Conservation (phyloP, 2,888 invertebrate genomes). For the Drosophila mimica region DNA sequence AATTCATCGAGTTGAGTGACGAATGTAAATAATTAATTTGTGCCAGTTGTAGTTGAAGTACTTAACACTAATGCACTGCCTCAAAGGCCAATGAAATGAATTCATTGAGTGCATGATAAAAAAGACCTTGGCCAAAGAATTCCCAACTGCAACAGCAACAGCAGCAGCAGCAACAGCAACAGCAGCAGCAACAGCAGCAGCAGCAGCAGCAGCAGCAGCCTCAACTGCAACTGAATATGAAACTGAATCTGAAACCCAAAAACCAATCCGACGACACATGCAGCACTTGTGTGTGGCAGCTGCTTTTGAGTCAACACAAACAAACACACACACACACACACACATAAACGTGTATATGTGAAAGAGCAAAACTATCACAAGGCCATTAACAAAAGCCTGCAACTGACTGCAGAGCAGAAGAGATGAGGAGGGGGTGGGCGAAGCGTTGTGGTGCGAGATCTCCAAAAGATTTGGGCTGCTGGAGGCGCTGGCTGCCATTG, state of each 20-base stretch:
- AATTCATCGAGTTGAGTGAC: slow-evolving; percentile 9
- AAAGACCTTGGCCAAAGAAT: slow-evolving; percentile 50
- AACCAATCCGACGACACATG: slow-evolving; percentile 58
- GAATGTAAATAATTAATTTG: background rate
- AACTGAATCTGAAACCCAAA: slow-evolving; percentile 40
- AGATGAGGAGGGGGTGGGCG: background rate
- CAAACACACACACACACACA: slow-evolving; percentile 16
- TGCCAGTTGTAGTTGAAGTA: background rate
- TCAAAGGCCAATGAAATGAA: slow-evolving; percentile 49
- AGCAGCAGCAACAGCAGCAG: slow-evolving; percentile 1
- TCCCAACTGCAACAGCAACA: slow-evolving; percentile 15
- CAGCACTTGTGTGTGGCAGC: slow-evolving; percentile 48
- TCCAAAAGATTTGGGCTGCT: slow-evolving; percentile 39
- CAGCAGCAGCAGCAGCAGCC: background rate
- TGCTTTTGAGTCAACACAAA: slow-evolving; percentile 43
- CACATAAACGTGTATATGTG: background rate
- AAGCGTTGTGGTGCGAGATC: background rate
- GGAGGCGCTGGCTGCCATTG: slow-evolving; percentile 33
- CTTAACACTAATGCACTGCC: slow-evolving; percentile 29
- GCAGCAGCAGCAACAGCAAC: background rate
- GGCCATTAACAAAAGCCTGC: slow-evolving; percentile 77
- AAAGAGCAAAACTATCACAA: slow-evolving; percentile 69
- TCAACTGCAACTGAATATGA: slow-evolving; percentile 20
- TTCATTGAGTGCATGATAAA: slow-evolving; percentile 27
- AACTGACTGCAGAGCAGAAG: slow-evolving; percentile 56